Evolutionary conservation across 2,888 invertebrate species (phyloP), one percentile per base, ranked within the genome.

Genomic region (Drosophila eohydei): DNA sequence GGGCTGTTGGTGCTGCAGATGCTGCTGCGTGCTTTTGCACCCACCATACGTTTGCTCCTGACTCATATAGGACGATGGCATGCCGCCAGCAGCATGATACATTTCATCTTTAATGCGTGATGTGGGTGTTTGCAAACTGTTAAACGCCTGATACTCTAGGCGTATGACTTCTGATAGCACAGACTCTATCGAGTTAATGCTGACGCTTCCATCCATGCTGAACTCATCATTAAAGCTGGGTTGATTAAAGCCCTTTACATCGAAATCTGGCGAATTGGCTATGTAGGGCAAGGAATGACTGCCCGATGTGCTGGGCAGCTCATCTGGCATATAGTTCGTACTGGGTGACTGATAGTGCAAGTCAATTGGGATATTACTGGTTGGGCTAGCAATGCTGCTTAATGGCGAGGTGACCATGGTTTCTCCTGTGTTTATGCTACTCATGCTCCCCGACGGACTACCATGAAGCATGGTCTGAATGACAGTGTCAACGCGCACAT

Each of bases 111-210:
- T 91, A 12, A 90, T 78, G 34, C 86, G 87, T 11, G 90, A 80
- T 9, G 81, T 67, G 0, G 59, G 55, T 26, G 77, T 67, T 52
- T 89, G 88, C 26, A 91, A 59, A 55, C 88, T 84, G 50, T 91
- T 92, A 28, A 97, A 94, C 88, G 91, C 84, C 84, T 96, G 96
- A 91, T 96, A 97, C 92, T 97, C 97, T 68, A 97, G 93, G 84
- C 96, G 96, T 76, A 97, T 97, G 9, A 97, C 97, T 88, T 97
- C 96, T 71, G 96, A 96, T 41, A 97, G 93, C 84, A 97, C 97
- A 0, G 97, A 96, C 90, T 97, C 97, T 91, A 97, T 96, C 5
- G 96, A 96, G 70, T 91, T 91, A 46, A 91, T 90, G 60, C 88
- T 88, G n/a, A 87, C 83, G 26, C 74, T 74, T 7, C 78, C 77